Conservation (phyloP, 1,140 invertebrate genomes). For the Brachionus rotundiformis region DNA sequence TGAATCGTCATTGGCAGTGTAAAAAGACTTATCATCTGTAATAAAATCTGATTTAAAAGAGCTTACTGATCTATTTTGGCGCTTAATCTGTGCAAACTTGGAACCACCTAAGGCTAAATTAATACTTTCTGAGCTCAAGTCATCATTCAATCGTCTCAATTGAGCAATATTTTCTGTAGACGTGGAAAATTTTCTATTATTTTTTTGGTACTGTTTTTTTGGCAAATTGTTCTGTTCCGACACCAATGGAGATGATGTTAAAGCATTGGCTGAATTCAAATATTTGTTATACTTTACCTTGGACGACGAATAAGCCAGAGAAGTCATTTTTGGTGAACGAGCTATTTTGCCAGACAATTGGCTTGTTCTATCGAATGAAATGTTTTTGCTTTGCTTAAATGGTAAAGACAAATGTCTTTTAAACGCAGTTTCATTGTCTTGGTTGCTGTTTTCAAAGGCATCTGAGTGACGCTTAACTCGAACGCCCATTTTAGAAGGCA, state of each 20-base stretch:
- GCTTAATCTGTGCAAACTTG: slow-evolving; percentile 34
- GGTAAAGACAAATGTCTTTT: slow-evolving; percentile 37
- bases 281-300: slow-evolving; percentile 36
- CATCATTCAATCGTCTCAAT: slow-evolving; percentile 2
- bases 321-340: slow-evolving; percentile 26
- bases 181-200: slow-evolving; percentile 7
- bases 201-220: slow-evolving; percentile 33
- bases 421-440: neutral
- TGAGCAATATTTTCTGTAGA: slow-evolving; percentile 42
- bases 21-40: slow-evolving; percentile 6
- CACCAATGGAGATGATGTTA: slow-evolving; percentile 13
- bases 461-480: neutral
- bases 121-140: neutral
- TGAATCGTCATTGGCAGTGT: neutral
- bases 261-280: neutral
- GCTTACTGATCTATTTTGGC: slow-evolving; percentile 41
- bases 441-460: neutral
- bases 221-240: neutral
- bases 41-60: slow-evolving; percentile 17
- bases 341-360: neutral
- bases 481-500: slow-evolving; percentile 27
- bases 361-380: neutral
- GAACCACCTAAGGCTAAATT: neutral
- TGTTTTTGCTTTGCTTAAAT: slow-evolving; percentile 44
- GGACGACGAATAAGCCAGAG: slow-evolving; percentile 41